Evolutionary conservation across 2,113 vertebrate genomes (phyloP).

Genomic region (Ammospiza nelsoni): DNA sequence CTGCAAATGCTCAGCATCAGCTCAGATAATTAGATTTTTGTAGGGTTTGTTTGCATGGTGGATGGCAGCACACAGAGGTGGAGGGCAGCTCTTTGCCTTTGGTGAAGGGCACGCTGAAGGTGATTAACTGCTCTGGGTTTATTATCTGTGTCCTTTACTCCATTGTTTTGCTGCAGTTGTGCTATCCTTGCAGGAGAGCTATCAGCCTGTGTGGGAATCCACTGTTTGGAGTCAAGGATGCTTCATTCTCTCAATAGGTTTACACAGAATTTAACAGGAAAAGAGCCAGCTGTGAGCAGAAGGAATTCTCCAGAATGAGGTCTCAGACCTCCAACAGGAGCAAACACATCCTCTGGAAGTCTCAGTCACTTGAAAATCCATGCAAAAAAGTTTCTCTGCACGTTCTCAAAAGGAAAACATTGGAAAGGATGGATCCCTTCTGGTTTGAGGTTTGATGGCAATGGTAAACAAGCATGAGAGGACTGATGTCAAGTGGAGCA

Average conservation of each 20-base stretch:
- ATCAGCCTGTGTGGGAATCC: neutral
- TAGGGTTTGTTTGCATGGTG: neutral
- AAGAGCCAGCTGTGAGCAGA: neutral
- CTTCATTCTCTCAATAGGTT: neutral
- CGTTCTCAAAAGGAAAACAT: neutral
- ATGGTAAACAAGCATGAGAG: accelerated
- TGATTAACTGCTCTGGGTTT: conserved; percentile 7
- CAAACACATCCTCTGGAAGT: neutral
- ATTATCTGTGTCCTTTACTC: neutral
- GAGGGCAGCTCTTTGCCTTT: neutral
- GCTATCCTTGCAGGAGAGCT: neutral
- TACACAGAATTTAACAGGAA: neutral
- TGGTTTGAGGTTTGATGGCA: neutral
- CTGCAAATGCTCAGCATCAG: neutral
- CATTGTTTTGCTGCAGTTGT: neutral
- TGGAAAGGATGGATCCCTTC: neutral
- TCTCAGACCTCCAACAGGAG: neutral
- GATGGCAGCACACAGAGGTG: neutral
- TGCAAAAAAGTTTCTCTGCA: neutral
- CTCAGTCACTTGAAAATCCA: neutral
- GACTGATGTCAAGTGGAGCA: neutral
- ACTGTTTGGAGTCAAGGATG: neutral
- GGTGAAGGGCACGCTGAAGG: neutral
- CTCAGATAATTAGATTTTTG: neutral
- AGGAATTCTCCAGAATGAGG: neutral